These are phyloP conservation scores for Drosophila mimica DNA, from an alignment of 2,888 invertebrate genomes.

Conservation along the genomic window DNA sequence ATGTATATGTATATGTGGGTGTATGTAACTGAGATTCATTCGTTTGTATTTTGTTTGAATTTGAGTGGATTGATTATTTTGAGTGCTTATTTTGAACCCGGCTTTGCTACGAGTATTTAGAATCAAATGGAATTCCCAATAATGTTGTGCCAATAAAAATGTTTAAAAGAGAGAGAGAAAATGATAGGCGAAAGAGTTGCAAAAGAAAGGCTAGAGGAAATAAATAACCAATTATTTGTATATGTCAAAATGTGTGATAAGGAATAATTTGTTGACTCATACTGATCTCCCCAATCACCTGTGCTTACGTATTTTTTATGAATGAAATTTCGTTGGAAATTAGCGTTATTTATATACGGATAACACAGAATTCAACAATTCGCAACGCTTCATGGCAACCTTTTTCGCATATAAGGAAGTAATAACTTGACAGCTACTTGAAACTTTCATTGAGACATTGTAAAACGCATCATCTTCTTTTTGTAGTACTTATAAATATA, in stretches of 20 bases:
- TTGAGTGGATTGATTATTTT: conserved; percentile 3
- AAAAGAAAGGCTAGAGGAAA: neutral
- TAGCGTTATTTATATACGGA: conserved; percentile 3
- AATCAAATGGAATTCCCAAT: conserved; percentile 11
- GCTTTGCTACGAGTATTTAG: conserved; percentile 11
- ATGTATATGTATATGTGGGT: neutral
- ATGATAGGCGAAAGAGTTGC: neutral
- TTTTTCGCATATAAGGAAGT: conserved; percentile 9
- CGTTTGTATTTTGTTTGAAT: conserved; percentile 23
- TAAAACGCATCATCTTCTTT: neutral
- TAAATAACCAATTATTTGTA: neutral
- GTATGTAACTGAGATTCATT: conserved; percentile 19
- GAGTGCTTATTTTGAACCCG: conserved; percentile 54
- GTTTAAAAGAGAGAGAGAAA: neutral
- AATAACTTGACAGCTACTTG: neutral
- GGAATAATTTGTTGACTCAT: conserved; percentile 33
- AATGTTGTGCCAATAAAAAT: conserved; percentile 25
- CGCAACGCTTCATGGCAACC: neutral
- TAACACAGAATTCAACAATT: neutral
- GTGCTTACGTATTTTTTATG: conserved; percentile 27
- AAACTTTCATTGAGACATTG: conserved; percentile 11
- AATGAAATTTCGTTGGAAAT: conserved; percentile 24
- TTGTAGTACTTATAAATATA: conserved; percentile 1
- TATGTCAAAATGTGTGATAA: conserved; percentile 13
- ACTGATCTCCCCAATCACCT: neutral